Base-by-base conservation (phyloP, 2,113 vertebrate genomes). In the Platichthys stellatus region DNA sequence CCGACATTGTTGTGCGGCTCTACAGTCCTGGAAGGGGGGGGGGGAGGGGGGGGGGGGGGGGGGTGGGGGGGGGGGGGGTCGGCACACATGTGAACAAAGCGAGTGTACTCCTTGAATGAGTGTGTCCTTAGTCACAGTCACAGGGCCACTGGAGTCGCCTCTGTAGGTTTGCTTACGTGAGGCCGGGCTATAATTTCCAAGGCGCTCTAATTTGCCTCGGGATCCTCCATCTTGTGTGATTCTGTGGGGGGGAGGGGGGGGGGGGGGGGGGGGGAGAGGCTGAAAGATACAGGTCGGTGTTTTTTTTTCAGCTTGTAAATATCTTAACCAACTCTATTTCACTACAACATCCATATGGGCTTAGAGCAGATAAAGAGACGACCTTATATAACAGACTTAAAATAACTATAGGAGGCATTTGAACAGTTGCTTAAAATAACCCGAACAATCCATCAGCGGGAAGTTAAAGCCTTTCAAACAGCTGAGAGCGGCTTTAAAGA, bases 271-370 rank as follows among this genome's bases (percentile, higher is more conserved):
- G 28, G 1, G 28, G 31, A 66, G 38, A 70, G 85, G 93, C 93
- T 94, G 94, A 92, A 94, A 95, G 88, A 95, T 92, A 93, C 85
- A 94, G 91, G 87, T 81, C 84, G 74, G 69, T 40, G 31, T 31
- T 6, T 31, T 31, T 31, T 70, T 90, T 90, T 89, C 88, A 92
- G 89, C 79, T 81, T 86, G 70, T 79, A 78, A 65, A 31, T 80
- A 86, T 84, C 86, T 93, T 89, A 31, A 93, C 85, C 82, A 89
- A 78, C 87, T 92, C 87, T 89, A 93, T 87, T 74, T 86, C 69
- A 89, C 62, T 38, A 59, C 21, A 74, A 72, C 64, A 74, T 72
- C 89, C 79, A 75, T 82, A 81, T 87, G 81, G 75, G 81, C 76
- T 89, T 88, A 82, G 76, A 84, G 63, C 64, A 89, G 73, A 89